phyloP scores from a whole-genome alignment of 2,113 vertebrate genomes.

The Ailurus styani region DNA sequence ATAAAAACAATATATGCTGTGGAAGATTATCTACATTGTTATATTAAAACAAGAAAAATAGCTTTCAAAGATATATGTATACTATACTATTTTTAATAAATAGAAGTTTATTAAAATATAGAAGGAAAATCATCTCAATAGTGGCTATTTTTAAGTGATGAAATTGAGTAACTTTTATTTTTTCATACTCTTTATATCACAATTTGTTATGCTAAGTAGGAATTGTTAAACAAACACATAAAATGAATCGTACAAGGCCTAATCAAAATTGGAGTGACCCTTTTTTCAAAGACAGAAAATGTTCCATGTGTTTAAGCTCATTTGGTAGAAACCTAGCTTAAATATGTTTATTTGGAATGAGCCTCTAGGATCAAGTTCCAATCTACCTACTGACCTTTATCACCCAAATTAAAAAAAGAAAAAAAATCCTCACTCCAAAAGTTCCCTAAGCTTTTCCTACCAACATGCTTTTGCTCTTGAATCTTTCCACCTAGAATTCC shows the following conservation, averaged over 20 bases:
- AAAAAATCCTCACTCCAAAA: neutral
- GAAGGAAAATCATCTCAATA: conserved; percentile 4
- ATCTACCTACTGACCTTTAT: neutral
- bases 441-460: neutral
- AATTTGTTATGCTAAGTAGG: neutral
- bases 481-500: conserved; percentile 1
- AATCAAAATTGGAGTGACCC: neutral
- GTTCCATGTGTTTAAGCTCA: neutral
- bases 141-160: neutral
- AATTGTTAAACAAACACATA: conserved; percentile 3
- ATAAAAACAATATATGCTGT: neutral
- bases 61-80: neutral
- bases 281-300: neutral
- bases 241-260: neutral
- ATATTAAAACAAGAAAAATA: neutral
- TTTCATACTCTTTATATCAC: neutral
- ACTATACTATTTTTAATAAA: neutral
- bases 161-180: neutral
- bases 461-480: neutral
- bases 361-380: neutral
- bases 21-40: neutral
- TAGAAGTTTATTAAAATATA: neutral
- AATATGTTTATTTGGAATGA: neutral
- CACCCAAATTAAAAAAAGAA: neutral
- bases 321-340: neutral